Conservation (phyloP, 2,888 invertebrate genomes). For the Rhyacophila evoluta region DNA sequence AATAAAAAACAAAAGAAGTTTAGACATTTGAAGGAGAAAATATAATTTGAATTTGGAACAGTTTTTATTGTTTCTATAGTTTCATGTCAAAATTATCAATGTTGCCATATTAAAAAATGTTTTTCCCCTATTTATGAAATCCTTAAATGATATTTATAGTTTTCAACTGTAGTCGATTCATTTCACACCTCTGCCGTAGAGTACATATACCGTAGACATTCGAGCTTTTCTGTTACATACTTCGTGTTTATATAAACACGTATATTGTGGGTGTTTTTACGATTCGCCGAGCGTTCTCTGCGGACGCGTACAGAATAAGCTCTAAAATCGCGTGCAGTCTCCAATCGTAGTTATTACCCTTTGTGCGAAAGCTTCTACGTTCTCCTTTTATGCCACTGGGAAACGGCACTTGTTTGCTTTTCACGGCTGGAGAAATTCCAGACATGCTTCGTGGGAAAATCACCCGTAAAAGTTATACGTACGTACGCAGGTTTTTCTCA, state of each 20-base stretch:
- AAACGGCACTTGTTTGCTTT: conserved; percentile 24
- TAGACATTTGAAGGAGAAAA: no score
- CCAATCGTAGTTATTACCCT: conserved; percentile 18
- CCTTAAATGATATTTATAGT: not conserved
- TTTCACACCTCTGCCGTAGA: not conserved
- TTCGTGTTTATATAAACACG: not conserved
- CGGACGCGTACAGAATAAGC: conserved; percentile 7
- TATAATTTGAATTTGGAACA: no score
- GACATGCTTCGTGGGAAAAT: conserved; percentile 3
- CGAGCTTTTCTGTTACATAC: not conserved
- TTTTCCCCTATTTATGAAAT: no score
- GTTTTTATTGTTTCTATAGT: no score
- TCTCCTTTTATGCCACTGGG: conserved; percentile 13
- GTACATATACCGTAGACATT: not conserved
- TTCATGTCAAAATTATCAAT: no score
- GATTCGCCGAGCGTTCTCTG: conserved; percentile 9
- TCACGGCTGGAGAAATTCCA: conserved; percentile 9
- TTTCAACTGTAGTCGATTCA: not conserved
- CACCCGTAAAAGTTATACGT: conserved; percentile 3
- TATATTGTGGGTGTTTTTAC: not conserved
- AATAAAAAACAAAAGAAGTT: no score
- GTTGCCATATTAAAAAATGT: no score
- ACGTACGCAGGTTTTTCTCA: not conserved
- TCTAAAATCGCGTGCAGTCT: conserved; percentile 13
- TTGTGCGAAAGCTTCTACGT: not conserved